Evolutionary conservation across 2,888 invertebrate genomes (phyloP).

Genomic region (Geophilus truncorum): DNA sequence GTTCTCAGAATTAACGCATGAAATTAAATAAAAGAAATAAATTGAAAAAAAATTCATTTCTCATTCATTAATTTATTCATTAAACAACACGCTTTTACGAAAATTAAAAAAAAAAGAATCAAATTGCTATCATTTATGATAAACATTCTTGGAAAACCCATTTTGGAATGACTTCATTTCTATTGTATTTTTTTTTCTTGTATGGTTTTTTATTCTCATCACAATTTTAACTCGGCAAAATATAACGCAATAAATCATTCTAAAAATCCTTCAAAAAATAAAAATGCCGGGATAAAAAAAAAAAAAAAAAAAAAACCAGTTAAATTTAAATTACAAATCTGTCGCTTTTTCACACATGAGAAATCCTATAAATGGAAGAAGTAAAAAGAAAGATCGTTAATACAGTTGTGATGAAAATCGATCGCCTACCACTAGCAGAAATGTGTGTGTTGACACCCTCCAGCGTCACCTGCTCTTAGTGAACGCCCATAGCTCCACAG

Average conservation of each 20-base stretch:
- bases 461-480: background rate
- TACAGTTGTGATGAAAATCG: constrained; percentile 13
- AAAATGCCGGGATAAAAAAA: background rate
- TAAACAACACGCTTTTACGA: too few relatives aligned
- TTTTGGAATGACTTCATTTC: background rate
- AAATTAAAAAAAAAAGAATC: background rate
- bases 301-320: background rate
- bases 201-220: background rate
- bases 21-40: background rate
- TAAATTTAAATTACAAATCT: constrained; percentile 27
- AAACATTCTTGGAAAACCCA: background rate
- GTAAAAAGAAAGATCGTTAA: background rate
- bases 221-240: background rate
- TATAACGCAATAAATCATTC: background rate
- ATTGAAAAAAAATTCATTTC: background rate
- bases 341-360: constrained; percentile 12
- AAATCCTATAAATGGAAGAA: constrained; percentile 11
- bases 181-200: background rate
- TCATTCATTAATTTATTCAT: background rate
- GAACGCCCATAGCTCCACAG: background rate
- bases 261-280: background rate
- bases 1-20: too few relatives aligned
- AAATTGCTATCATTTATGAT: background rate
- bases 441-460: constrained; percentile 3
- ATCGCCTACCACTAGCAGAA: background rate